These are phyloP conservation scores for Neogale vison DNA, from an alignment of 2,113 vertebrate genomes.

Conservation along the genomic window DNA sequence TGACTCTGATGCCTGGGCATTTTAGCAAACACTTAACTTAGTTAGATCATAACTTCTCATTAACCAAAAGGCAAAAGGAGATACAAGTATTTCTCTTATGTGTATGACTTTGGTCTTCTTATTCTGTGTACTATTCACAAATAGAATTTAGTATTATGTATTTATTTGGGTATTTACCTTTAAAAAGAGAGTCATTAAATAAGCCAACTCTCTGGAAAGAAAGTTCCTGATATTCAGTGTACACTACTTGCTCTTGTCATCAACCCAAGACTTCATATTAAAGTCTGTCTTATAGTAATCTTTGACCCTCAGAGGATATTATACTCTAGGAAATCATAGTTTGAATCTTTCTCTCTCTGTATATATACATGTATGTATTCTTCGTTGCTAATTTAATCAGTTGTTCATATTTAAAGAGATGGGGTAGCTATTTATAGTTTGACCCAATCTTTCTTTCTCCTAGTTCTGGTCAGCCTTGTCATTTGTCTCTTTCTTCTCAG, in stretches of 20 bases:
- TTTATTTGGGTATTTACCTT: conserved; percentile 11
- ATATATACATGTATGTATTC: not conserved
- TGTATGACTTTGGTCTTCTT: not conserved
- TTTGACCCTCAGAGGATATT: not conserved
- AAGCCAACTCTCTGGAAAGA: not conserved
- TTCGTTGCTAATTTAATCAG: not conserved
- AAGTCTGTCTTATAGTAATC: not conserved
- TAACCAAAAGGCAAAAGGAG: not conserved
- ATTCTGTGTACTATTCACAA: not conserved
- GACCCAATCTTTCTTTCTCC: not conserved
- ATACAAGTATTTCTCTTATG: not conserved
- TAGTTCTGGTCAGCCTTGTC: not conserved
- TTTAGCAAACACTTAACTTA: not conserved
- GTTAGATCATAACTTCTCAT: not conserved
- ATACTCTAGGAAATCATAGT: not conserved
- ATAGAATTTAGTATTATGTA: not conserved
- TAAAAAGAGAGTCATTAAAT: not conserved
- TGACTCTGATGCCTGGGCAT: not conserved
- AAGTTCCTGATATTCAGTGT: not conserved
- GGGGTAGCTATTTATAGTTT: not conserved
- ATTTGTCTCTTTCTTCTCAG: not conserved
- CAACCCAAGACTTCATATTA: not conserved
- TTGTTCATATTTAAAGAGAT: not conserved
- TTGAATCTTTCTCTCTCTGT: not conserved
- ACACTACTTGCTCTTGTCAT: not conserved